Base-by-base conservation (phyloP, 1,140 invertebrate genomes). In the Ganaspis sp. region DNA sequence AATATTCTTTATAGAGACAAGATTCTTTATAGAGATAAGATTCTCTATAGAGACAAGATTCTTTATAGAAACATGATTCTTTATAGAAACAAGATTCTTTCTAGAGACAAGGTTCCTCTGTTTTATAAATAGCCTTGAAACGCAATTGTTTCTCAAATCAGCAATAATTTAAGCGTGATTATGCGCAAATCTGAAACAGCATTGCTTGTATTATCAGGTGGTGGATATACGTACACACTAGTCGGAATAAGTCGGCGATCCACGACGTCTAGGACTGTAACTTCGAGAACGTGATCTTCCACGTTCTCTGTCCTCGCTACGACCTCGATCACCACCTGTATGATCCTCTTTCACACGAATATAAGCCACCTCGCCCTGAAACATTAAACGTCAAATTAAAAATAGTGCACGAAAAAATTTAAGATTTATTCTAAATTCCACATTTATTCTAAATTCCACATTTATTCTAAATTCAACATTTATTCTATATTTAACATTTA, bases 311-410 rank as follows among this genome's bases (percentile, higher is more conserved):
- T 94, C 93, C 84, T 94, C 93, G 34, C 93, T 92, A 9, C 94
- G 92, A 73, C 93, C 92, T 9, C 95, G 92, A 69, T 94, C 94
- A 81, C 94, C 93, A 76, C 95, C 94, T 15, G 95, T 94, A 85
- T 96, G 95, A 90, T 99, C 98, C 92, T 99, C 98, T 87, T 97
- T 97, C 17, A 99, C 97, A 70, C 98, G 93, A 82, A 99, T 98
- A 89, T 99, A 99, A 9, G 97, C 94, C 53, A 97, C 96, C 92
- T 99, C 98, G 76, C 98, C 98, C 97, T 99, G 85, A 38, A 92
- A 89, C n/a, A n/a, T n/a, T n/a, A n/a, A n/a, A n/a, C n/a, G n/a
- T 42, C 72, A 76, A 85, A 54, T 5, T 5, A 38, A 38, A 38
- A 38, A 38, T 5, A 38, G 37, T 38, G 9, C 4, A 5, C 9